phyloP scores from a whole-genome alignment of 2,113 vertebrate genomes.

The Rhea americana region DNA sequence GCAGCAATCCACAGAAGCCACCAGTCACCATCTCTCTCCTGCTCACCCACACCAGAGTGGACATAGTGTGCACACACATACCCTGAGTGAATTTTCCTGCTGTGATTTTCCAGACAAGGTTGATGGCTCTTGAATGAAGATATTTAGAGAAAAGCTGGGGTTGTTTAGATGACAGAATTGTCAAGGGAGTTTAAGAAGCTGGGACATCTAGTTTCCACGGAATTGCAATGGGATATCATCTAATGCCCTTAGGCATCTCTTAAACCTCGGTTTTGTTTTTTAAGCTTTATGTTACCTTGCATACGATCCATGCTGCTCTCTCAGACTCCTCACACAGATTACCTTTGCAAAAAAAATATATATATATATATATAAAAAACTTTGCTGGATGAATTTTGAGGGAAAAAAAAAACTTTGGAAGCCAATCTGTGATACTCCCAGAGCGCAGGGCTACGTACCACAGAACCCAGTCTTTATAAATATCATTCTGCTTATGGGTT shows the following conservation, averaged over 20 bases:
- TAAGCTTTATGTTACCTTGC: not conserved
- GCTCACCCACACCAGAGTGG: not conserved
- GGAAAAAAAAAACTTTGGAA: constrained; percentile 4
- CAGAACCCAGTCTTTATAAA: not conserved
- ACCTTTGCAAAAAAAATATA: constrained; percentile 1
- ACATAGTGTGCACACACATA: accelerated
- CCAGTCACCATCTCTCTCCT: not conserved
- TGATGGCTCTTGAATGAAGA: not conserved
- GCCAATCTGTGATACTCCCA: not conserved
- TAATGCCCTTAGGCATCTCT: not conserved
- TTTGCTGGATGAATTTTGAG: constrained; percentile 15
- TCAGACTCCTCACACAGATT: not conserved
- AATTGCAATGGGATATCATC: not conserved
- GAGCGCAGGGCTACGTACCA: not conserved
- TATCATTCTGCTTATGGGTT: not conserved
- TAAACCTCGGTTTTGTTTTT: not conserved
- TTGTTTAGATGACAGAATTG: not conserved
- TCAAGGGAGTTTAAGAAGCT: not conserved
- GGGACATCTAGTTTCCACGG: not conserved
- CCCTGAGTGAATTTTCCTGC: not conserved
- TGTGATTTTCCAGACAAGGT: not conserved
- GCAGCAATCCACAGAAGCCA: not conserved
- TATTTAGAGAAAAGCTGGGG: not conserved
- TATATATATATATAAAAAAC: too few relatives aligned
- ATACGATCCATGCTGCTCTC: not conserved